Percentiles rank a stretch among this genome's conserved stretches.
Evolutionary conservation across 2,113 vertebrate species (phyloP).

Genomic region (Peromyscus californicus): DNA sequence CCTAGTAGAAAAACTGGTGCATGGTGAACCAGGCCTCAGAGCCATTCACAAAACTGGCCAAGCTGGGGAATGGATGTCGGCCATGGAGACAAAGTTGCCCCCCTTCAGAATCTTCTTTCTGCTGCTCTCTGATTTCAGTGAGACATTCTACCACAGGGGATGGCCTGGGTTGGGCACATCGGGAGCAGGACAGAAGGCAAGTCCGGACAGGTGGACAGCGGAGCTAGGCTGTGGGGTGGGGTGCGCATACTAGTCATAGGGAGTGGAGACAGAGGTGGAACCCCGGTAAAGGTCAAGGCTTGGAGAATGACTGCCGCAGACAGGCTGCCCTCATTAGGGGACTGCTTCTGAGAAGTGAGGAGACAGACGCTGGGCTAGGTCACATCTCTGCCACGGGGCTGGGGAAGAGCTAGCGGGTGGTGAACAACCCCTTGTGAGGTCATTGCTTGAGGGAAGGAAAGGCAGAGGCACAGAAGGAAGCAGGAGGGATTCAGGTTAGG

Average conservation of each 20-base stretch:
- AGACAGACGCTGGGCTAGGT: neutral
- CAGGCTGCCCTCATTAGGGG: neutral
- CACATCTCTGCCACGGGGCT: neutral
- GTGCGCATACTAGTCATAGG: slow-evolving; percentile 23
- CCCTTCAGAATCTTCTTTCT: neutral
- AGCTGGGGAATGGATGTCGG: neutral
- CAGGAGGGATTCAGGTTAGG: neutral
- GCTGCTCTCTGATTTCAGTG: neutral
- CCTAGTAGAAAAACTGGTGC: neutral
- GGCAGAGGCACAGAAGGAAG: neutral
- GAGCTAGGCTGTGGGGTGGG: slow-evolving; percentile 18
- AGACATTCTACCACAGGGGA: slow-evolving; percentile 21
- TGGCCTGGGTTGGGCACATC: slow-evolving; percentile 42
- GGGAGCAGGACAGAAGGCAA: slow-evolving; percentile 31
- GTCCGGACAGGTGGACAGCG: slow-evolving; percentile 69
- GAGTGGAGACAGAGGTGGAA: neutral
- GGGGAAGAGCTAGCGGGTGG: neutral
- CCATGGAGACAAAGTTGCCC: neutral
- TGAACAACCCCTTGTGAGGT: slow-evolving; percentile 15
- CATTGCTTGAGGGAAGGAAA: slow-evolving; percentile 48
- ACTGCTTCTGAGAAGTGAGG: neutral
- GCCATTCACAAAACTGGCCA: neutral
- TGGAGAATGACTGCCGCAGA: slow-evolving; percentile 23
- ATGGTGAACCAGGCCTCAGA: neutral
- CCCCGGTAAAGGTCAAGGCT: slow-evolving; percentile 58